These are phyloP conservation scores for Drosophila rhopaloa DNA, from an alignment of 1,140 invertebrate genomes.

Conservation along the genomic window DNA sequence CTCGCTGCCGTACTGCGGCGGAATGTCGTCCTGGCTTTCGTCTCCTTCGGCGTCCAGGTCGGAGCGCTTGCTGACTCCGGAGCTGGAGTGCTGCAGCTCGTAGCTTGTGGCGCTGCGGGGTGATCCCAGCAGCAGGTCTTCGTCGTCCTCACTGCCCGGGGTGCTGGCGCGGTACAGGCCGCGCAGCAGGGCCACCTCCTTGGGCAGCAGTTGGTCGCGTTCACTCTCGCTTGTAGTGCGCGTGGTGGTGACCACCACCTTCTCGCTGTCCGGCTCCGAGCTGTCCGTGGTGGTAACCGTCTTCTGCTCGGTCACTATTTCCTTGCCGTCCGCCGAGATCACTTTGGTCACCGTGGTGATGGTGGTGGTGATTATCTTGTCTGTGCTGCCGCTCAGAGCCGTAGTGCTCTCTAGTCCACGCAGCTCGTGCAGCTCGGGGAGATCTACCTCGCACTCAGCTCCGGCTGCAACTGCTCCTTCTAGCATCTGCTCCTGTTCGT, in stretches of 20 bases:
- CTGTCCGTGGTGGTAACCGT: conserved; percentile 82
- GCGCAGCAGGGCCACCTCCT: conserved; percentile 84
- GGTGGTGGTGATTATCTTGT: conserved; percentile 82
- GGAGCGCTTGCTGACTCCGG: conserved; percentile 79
- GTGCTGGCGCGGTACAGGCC: conserved; percentile 86
- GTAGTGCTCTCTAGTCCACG: conserved; percentile 77
- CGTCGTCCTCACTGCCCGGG: conserved; percentile 87
- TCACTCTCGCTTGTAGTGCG: conserved; percentile 82
- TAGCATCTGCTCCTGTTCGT: conserved; percentile 15
- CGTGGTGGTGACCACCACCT: conserved; percentile 79
- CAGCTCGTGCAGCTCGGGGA: conserved; percentile 74
- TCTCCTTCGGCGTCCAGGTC: conserved; percentile 72
- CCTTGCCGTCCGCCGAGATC: conserved; percentile 80
- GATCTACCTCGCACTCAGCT: conserved; percentile 18
- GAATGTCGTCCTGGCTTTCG: conserved; percentile 84
- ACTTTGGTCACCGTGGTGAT: conserved; percentile 83
- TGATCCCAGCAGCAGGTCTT: conserved; percentile 86
- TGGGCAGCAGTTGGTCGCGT: conserved; percentile 72
- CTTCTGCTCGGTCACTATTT: conserved; percentile 82
- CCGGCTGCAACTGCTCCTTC: conserved; percentile 11
- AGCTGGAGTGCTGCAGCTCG: conserved; percentile 81
- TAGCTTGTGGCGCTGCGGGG: conserved; percentile 87
- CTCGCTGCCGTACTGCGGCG: conserved; percentile 84
- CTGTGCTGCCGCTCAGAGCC: conserved; percentile 75
- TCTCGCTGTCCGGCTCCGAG: conserved; percentile 78